Base-by-base conservation (phyloP, 2,888 invertebrate species). In the Cyclophora punctaria region DNA sequence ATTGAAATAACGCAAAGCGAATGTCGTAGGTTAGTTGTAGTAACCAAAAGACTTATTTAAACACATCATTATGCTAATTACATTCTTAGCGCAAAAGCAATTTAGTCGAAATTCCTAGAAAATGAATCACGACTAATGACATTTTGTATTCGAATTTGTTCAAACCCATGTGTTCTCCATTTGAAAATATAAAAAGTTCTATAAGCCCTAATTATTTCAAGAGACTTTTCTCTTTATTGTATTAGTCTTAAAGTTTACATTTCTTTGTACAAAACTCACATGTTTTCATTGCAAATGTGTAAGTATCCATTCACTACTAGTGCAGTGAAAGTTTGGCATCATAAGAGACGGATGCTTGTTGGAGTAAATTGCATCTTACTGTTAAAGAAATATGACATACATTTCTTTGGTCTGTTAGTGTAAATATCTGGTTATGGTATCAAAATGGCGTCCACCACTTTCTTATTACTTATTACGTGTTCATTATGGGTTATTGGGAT, bases 241-340 rank as follows among this genome's bases (percentile, higher is more conserved):
- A 20, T 20, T 20, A 20, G 20, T 20, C 1, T 20, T 58, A 62
- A 48, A 57, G 59, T 56, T 35, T 34, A 58, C 45, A 50, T 53
- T 66, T 3, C 42, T 41, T 34, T 51, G 48, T 2, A 4, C 7
- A 37, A 44, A 47, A 45, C 40, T 47, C 37, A 49, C 46, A 56
- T 56, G 56, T 52, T 56, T 57, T 54, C 47, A 51, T 46, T 58
- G 41, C 48, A 56, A 52, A 57, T 64, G 73, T 75, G 73, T 70
- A 69, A 53, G 71, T 73, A 58, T 62, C 78, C 78, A 78, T 78
- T 78, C 78, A 69, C 76, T 62, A 55, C 59, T 47, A 45, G 51
- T 48, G 43, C 48, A 52, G 53, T 56, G 59, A 61, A 57, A 61
- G 56, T 61, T 55, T 56, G 57, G 44, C 7, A 49, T 37, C 56